Evolutionary conservation across 2,888 invertebrate species (phyloP), one percentile per base, ranked within the genome.

Genomic region (Polyploca ridens): DNA sequence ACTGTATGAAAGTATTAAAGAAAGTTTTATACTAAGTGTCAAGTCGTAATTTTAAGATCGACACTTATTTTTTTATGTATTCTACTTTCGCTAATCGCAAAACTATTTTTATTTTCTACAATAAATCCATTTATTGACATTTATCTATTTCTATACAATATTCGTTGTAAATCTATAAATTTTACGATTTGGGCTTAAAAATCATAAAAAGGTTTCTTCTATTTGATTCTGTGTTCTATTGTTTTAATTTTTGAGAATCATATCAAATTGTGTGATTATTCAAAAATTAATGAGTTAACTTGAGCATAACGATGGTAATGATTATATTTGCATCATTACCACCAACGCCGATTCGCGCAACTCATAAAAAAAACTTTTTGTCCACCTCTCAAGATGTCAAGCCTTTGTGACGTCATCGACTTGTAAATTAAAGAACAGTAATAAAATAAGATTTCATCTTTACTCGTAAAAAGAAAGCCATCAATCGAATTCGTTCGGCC

Each of bases 391-490:
- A 19, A 19, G 19, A 54, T 19, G 27, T 27, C 41, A 41, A 19
- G 44, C 19, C 14, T 44, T 61, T 33, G 78, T 83, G 79, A 82
- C 75, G 81, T 79, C 82, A 75, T 69, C 71, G 71, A 66, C 81
- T 74, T 76, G 75, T 85, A 87, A 87, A 88, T 84, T 85, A 86
- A 85, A 79, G 75, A 75, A 71, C 68, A 66, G 79, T 76, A 83
- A 84, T 83, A 87, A 86, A 86, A 82, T 80, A 78, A 81, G 73
- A 75, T 75, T 78, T 81, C 79, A 77, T 78, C 74, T 71, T 83
- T 78, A 82, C 85, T 89, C 88, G 86, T 90, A 87, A 90, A 58
- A 90, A 88, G 83, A 88, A 87, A 87, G 88, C 83, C 88, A 87
- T 90, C 88, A 89, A 88, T 86, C 78, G 73, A 66, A 69, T 41